These are phyloP conservation scores for Onychomys arenicola DNA, from an alignment of 2,797 vertebrate genomes.

Conservation along the genomic window DNA sequence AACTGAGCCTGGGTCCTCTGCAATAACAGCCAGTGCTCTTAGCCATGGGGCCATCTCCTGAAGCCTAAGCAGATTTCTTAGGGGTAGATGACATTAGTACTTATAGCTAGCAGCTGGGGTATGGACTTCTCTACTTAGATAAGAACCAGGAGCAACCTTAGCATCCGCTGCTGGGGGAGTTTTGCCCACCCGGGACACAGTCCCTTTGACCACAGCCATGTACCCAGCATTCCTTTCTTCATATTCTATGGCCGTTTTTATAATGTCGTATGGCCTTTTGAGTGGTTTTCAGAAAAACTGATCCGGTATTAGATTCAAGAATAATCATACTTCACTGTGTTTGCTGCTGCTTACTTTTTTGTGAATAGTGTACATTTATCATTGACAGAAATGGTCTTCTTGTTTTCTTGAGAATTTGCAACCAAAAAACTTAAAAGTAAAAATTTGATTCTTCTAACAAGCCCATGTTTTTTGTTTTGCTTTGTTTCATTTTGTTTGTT, in stretches of 20 bases:
- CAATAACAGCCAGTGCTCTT: neutral
- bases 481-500: neutral
- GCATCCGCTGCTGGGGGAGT: neutral
- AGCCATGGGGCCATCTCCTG: neutral
- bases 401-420: neutral
- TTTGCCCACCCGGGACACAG: neutral
- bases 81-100: neutral
- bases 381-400: neutral
- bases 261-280: neutral
- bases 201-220: neutral
- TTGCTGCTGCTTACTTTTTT: neutral
- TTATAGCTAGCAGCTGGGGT: neutral
- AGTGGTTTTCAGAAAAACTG: conserved; percentile 17
- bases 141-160: neutral
- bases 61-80: neutral
- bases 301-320: conserved; percentile 13
- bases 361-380: neutral
- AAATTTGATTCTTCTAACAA: neutral
- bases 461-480: neutral
- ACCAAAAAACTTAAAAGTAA: conserved; percentile 10
- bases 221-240: neutral
- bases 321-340: neutral
- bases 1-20: neutral
- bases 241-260: neutral
- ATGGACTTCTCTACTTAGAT: neutral